These are phyloP conservation scores for Dendrolimus punctatus DNA, from an alignment of 1,140 invertebrate genomes.

Conservation along the genomic window DNA sequence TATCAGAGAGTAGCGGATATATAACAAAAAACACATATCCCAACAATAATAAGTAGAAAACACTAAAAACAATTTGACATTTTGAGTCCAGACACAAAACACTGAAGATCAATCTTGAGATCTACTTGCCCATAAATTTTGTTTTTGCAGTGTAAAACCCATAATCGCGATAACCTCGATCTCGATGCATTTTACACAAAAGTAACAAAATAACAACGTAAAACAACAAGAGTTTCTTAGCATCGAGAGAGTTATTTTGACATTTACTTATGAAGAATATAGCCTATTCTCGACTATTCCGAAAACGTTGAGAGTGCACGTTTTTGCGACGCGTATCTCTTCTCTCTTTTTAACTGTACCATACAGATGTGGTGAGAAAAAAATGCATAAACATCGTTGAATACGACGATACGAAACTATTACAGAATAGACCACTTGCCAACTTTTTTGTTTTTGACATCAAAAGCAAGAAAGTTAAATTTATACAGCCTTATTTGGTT, in stretches of 20 bases:
- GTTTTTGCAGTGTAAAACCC: neutral
- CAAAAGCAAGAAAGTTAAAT: no score
- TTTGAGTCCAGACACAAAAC: conserved; percentile 19
- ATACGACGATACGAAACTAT: no score
- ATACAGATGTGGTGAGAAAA: neutral
- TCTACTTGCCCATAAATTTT: conserved; percentile 1
- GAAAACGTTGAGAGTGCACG: neutral
- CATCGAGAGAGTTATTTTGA: conserved; percentile 67
- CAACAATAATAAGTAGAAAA: conserved; percentile 44
- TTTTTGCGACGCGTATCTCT: neutral
- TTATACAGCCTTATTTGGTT: no score
- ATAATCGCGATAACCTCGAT: conserved; percentile 39
- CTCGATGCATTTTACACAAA: conserved; percentile 35
- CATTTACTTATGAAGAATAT: conserved; percentile 27
- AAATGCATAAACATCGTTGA: no score
- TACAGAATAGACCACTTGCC: no score
- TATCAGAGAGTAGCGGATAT: neutral
- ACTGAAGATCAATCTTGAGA: conserved; percentile 2
- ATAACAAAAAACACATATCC: conserved; percentile 19
- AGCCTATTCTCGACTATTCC: neutral
- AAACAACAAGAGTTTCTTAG: conserved; percentile 57
- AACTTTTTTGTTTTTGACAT: no score
- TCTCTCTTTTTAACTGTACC: neutral
- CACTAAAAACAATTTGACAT: conserved; percentile 58
- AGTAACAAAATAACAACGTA: conserved; percentile 30